Percentiles rank a stretch among this genome's conserved stretches.
These are phyloP conservation scores for Trigoniulus corallinus DNA, from an alignment of 1,140 invertebrate species.

Conservation along the genomic window DNA sequence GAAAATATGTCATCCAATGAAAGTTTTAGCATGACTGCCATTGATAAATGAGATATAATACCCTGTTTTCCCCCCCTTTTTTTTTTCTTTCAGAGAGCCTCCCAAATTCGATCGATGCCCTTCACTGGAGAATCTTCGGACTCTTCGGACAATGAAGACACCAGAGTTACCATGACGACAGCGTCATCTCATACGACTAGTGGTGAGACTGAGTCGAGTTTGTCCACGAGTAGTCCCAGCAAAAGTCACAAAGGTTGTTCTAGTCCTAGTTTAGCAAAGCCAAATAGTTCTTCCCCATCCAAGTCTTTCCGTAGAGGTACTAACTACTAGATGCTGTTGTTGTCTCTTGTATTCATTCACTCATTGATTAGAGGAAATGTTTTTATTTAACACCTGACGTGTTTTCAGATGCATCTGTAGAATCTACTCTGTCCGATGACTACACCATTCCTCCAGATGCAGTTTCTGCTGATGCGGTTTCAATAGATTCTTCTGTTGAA, in stretches of 20 bases:
- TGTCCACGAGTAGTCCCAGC: conserved; percentile 51
- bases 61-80: too few relatives aligned
- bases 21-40: too few relatives aligned
- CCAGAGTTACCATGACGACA: conserved; percentile 22
- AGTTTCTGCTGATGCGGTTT: conserved; percentile 44
- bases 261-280: conserved; percentile 54
- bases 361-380: not conserved
- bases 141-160: conserved; percentile 81
- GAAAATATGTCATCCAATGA: too few relatives aligned
- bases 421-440: conserved; percentile 85
- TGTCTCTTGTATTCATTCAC: not conserved
- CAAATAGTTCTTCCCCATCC: conserved; percentile 55
- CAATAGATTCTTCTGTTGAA: conserved; percentile 42
- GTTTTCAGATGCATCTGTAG: conserved; percentile 72
- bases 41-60: too few relatives aligned
- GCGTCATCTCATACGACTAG: conserved; percentile 25
- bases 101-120: conserved; percentile 86
- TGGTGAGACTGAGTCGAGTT: conserved; percentile 30
- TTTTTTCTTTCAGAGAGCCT: conserved; percentile 48
- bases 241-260: conserved; percentile 54
- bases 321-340: not conserved
- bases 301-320: conserved; percentile 49
- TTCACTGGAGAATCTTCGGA: conserved; percentile 90
- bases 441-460: conserved; percentile 91
- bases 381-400: conserved; percentile 6